Evolutionary conservation across 1,140 invertebrate species (phyloP).

Genomic region (Leguminivora glycinivorella): DNA sequence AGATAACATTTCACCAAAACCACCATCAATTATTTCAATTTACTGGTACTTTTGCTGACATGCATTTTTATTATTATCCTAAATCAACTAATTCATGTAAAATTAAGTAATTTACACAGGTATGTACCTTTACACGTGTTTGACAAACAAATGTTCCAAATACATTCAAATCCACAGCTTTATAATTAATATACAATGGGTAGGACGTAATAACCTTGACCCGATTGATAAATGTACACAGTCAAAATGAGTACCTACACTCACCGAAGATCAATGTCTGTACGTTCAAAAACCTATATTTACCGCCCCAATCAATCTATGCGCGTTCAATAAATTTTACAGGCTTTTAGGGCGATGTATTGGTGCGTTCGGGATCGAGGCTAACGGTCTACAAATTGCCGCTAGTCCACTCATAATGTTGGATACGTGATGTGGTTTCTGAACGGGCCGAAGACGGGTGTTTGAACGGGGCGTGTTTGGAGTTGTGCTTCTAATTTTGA

Average conservation of each 20-base stretch:
- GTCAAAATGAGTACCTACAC: background rate
- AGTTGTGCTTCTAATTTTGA: conserved; percentile 6
- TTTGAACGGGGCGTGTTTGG: background rate
- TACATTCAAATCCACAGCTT: no score
- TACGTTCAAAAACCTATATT: conserved; percentile 25
- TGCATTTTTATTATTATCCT: no score
- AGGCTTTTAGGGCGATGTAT: conserved; percentile 20
- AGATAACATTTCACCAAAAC: no score
- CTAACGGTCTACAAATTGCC: conserved; percentile 27
- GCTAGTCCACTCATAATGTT: conserved; percentile 28
- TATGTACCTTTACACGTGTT: no score
- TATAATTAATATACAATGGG: no score
- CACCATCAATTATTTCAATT: no score
- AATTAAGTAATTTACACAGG: no score
- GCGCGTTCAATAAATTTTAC: conserved; percentile 18
- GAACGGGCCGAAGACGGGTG: background rate
- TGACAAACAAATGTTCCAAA: no score
- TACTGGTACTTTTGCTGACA: no score
- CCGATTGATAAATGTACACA: background rate
- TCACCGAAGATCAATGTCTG: background rate
- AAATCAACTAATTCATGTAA: no score
- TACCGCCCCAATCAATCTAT: conserved; percentile 13
- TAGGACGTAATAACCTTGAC: background rate
- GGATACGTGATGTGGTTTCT: conserved; percentile 12
- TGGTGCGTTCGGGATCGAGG: conserved; percentile 12